Evolutionary conservation across 2,797 vertebrate species (phyloP), one percentile per base, ranked within the genome.

Genomic region (Avahi laniger): DNA sequence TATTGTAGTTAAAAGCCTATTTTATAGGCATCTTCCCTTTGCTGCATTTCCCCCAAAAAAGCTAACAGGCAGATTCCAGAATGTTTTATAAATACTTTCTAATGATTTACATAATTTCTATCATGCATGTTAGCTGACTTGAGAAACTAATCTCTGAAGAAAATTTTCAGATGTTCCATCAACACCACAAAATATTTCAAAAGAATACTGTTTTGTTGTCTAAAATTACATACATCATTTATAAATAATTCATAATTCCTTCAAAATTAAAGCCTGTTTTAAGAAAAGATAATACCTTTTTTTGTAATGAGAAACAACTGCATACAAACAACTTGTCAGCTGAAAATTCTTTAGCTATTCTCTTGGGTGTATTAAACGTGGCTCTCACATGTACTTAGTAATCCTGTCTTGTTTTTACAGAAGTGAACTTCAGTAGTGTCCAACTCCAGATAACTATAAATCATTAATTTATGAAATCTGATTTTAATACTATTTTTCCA

Each of bases 291-390:
- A 72, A 73, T 54, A 30, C 30, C 26, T 28, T 91, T 96, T 76
- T 96, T 76, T 96, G 14, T 50, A 69, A 22, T 79, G 70, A 79
- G 73, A 83, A 87, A 76, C 65, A 93, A n/a, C n/a, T 90, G 33
- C 7, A 78, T 78, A 48, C 72, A 93, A 97, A 94, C 35, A 90
- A 81, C 20, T 50, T 81, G 35, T 86, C 65, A 63, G n/a, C 61
- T 93, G n/a, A 83, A 91, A 88, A 92, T 78, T 88, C 70, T 92
- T 90, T 54, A 81, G 33, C 46, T 69, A 0, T 88, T 93, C 84
- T 87, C 43, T 87, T 95, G 65, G 65, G 52, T 84, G 43, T 84
- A 83, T 85, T 87, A 33, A 67, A 83, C 24, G 57, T 79, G 81
- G n/a, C 54, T 93, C 54, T 59, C 35, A 59, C 84, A 20, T 85